Percentiles rank a stretch among this genome's conserved stretches.
Evolutionary conservation across 2,888 invertebrate species (phyloP).

Genomic region (Morpho deidamia): DNA sequence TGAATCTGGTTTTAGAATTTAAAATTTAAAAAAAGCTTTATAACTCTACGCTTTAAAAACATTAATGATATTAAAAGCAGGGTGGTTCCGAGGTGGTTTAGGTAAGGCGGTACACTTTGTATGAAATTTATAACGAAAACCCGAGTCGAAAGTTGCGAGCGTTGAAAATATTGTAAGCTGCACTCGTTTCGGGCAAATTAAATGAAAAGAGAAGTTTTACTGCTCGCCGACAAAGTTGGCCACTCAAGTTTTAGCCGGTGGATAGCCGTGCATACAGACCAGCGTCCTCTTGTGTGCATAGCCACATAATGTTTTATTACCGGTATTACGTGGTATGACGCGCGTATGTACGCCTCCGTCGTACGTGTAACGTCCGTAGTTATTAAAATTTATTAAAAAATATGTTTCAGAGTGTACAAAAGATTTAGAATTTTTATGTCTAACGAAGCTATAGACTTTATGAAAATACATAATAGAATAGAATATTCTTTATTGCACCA

Average conservation of each 20-base stretch:
- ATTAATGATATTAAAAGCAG: constrained; percentile 23
- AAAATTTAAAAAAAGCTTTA: no score
- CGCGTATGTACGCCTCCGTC: constrained; percentile 10
- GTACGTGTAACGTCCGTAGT: constrained; percentile 11
- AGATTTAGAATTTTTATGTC: constrained; percentile 8
- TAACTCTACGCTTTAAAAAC: constrained; percentile 7
- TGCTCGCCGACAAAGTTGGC: constrained; percentile 65
- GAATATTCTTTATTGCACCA: no score
- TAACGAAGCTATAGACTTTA: background rate
- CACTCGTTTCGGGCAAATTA: constrained; percentile 74
- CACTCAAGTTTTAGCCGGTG: constrained; percentile 59
- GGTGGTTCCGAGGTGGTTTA: constrained; percentile 20
- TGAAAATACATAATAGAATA: background rate
- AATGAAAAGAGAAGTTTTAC: constrained; percentile 73
- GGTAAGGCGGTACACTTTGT: constrained; percentile 28
- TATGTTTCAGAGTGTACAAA: constrained; percentile 11
- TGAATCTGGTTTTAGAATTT: no score
- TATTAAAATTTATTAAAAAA: constrained; percentile 21
- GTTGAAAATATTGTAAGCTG: constrained; percentile 75
- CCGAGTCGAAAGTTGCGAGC: constrained; percentile 62
- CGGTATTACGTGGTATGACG: constrained; percentile 13
- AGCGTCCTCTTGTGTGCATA: constrained; percentile 23
- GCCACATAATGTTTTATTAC: constrained; percentile 21
- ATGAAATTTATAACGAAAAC: constrained; percentile 69
- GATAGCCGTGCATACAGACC: constrained; percentile 35